These are phyloP conservation scores for Ambastaia sidthimunki DNA, from an alignment of 2,797 vertebrate genomes.

Conservation along the genomic window DNA sequence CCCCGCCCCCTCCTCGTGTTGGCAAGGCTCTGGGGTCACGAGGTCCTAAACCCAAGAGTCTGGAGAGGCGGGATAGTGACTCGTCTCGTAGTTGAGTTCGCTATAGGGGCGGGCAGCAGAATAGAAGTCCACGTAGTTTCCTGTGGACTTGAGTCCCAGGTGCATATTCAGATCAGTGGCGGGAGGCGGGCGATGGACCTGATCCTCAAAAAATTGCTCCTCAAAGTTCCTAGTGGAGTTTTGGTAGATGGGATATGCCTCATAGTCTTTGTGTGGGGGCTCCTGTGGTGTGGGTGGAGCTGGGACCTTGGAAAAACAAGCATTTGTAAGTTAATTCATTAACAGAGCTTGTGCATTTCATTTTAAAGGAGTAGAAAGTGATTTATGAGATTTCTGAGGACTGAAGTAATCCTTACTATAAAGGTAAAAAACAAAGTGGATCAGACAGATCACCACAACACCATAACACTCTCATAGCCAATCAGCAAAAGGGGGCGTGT, in stretches of 20 bases:
- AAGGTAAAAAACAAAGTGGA: no score
- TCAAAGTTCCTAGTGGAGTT: conserved; percentile 88
- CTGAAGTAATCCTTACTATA: no score
- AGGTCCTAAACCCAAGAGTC: conserved; percentile 95
- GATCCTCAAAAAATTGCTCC: conserved; percentile 89
- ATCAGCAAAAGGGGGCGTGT: no score
- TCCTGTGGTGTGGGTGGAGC: conserved; percentile 85
- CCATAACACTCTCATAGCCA: no score
- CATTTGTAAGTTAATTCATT: background rate
- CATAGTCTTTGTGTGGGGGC: conserved; percentile 86
- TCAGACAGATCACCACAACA: no score
- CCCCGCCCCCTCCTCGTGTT: conserved; percentile 13
- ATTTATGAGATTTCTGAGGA: no score
- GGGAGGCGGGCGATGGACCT: conserved; percentile 86
- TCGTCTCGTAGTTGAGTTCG: conserved; percentile 99
- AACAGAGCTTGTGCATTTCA: background rate
- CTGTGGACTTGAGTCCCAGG: conserved; percentile 97
- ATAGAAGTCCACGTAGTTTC: conserved; percentile 99
- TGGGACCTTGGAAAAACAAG: conserved; percentile 78
- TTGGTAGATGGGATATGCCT: conserved; percentile 86
- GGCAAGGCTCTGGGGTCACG: conserved; percentile 1
- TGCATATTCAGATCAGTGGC: conserved; percentile 96
- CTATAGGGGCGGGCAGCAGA: conserved; percentile 97
- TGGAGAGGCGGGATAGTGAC: conserved; percentile 97
- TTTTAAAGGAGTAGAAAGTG: no score